Base-by-base conservation (phyloP, 2,888 invertebrate species). In the Cactoblastis cactorum region DNA sequence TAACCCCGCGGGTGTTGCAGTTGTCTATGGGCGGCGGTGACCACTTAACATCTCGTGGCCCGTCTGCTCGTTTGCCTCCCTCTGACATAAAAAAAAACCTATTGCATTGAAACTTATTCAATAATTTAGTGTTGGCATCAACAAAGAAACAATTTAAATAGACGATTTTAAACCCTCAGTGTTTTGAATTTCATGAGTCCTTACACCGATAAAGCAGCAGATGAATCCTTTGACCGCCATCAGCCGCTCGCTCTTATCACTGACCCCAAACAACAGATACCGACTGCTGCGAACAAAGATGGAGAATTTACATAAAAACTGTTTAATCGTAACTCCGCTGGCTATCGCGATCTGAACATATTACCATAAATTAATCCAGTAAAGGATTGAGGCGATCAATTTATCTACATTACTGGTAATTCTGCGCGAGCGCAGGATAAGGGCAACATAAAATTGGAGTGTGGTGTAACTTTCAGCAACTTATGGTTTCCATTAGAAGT, bases 261-360 rank as follows among this genome's bases (percentile, higher is more conserved):
- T 57, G 51, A 48, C 15, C 52, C 69, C 67, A 58, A 39, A 45
- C 53, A 39, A 54, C 62, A 65, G 65, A 74, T 67, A 73, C 74
- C 77, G 56, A 79, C 76, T 69, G 76, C 77, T 73, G 76, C 69
- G 74, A 75, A 78, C 80, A 80, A 83, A 83, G 79, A 83, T 81
- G 80, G 83, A 77, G 78, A 77, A 77, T 76, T 79, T 73, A 82
- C 84, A 85, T 86, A 84, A 86, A 86, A 83, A 85, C 77, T 75
- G 77, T 83, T 83, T 80, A 84, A 82, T 83, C 83, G 84, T 83
- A 83, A 84, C 79, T 81, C 77, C 68, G 65, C 54, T 56, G 69
- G 69, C 69, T 80, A 83, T 83, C 81, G 80, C 80, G 75, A 77
- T 82, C 80, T 68, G 72, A 75, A 72, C 79, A 73, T 80, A 85